These are phyloP conservation scores for Brachionus calyciflorus DNA, from an alignment of 1,140 invertebrate species.

Conservation along the genomic window DNA sequence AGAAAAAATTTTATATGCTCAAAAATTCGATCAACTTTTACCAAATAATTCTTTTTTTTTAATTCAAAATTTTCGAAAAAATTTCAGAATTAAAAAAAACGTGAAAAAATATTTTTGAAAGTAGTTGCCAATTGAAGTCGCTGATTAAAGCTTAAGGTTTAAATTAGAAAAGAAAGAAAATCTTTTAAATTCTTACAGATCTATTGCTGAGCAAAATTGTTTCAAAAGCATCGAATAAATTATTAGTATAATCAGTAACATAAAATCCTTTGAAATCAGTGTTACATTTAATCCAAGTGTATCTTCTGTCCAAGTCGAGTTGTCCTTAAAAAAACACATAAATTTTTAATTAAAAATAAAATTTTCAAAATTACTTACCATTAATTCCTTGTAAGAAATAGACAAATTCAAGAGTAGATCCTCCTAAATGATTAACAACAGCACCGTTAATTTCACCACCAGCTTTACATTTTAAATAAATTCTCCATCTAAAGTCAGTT, in stretches of 20 bases:
- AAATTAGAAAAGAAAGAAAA: neutral
- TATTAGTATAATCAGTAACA: conserved; percentile 39
- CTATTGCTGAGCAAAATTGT: neutral
- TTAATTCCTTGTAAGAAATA: neutral
- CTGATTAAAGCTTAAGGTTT: no score
- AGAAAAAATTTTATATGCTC: no score
- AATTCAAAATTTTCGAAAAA: no score
- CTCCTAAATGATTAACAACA: neutral
- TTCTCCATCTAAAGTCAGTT: neutral
- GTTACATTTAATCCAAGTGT: conserved; percentile 43
- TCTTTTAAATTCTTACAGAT: conserved; percentile 7
- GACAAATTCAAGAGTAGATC: neutral
- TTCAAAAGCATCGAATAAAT: conserved; percentile 18
- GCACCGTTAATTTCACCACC: neutral
- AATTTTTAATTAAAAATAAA: neutral
- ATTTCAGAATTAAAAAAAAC: no score
- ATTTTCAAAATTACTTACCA: conserved; percentile 36
- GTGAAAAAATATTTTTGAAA: no score
- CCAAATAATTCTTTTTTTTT: no score
- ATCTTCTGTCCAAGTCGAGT: neutral
- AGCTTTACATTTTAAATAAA: conserved; percentile 42
- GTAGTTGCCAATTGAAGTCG: no score
- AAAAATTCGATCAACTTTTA: no score
- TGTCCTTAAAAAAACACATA: neutral
- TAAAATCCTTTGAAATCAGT: conserved; percentile 43